Evolutionary conservation across 2,797 vertebrate genomes (phyloP).

Genomic region (Rhynchotus rufescens): DNA sequence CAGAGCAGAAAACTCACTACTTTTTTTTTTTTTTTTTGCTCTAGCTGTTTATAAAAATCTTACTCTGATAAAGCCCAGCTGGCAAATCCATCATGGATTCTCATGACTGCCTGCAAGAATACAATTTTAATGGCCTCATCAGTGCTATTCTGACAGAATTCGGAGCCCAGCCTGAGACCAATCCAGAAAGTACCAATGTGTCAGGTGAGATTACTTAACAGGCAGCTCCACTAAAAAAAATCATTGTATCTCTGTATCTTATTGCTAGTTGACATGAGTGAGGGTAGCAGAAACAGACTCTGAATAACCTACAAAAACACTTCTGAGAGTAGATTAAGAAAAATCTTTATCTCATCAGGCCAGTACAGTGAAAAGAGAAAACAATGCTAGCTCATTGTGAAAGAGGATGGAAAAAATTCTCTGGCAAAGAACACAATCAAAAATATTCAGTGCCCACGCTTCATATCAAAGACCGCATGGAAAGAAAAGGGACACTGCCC

Average conservation of each 20-base stretch:
- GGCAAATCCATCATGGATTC: not conserved
- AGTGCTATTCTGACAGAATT: not conserved
- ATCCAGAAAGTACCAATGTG: not conserved
- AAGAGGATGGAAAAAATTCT: not conserved
- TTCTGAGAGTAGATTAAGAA: not conserved
- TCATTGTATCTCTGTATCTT: not conserved
- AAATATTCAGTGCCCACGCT: not conserved
- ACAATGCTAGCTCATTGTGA: not conserved
- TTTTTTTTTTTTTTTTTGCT: not conserved
- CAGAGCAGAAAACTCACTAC: not conserved
- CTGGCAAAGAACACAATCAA: not conserved
- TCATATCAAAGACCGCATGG: not conserved
- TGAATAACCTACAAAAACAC: not conserved
- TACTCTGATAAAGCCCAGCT: not conserved
- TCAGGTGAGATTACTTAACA: not conserved
- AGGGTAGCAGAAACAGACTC: not conserved
- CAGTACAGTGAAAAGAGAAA: not conserved
- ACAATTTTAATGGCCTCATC: fast-evolving
- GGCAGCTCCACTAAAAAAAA: not conserved
- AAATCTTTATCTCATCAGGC: not conserved
- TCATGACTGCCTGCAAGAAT: not conserved
- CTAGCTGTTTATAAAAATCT: not conserved
- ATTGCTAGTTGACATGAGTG: not conserved
- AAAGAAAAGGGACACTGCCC: not conserved
- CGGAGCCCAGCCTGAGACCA: not conserved